Percentiles rank a stretch among this genome's conserved stretches.
Conservation (phyloP, 2,797 vertebrate species). For the Scolopax rusticola region DNA sequence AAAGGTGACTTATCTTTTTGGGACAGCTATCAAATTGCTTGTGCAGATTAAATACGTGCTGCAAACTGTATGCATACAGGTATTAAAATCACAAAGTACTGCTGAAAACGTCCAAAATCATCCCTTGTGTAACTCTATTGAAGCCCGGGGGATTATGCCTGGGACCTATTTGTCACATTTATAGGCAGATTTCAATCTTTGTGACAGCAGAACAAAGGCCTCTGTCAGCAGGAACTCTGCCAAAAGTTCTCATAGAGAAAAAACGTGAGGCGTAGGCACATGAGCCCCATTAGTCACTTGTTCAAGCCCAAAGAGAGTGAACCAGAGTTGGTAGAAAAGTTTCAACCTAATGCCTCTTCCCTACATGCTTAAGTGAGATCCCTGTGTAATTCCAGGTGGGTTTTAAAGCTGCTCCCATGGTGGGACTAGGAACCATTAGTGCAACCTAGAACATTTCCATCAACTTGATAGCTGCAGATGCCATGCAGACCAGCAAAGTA, state of each 20-base stretch:
- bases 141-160: conserved; percentile 16
- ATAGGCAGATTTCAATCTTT: conserved; percentile 55
- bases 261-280: background rate
- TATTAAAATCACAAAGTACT: conserved; percentile 48
- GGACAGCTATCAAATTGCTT: conserved; percentile 51
- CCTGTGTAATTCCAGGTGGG: background rate
- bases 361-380: background rate
- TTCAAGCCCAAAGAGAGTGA: background rate
- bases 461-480: background rate
- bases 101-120: conserved; percentile 48
- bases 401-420: background rate
- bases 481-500: background rate
- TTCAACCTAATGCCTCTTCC: background rate
- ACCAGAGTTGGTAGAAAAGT: background rate
- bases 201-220: conserved; percentile 45
- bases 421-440: background rate
- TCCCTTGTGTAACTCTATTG: conserved; percentile 47
- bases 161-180: conserved; percentile 39
- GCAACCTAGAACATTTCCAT: background rate
- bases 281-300: background rate
- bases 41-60: conserved; percentile 56
- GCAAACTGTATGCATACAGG: conserved; percentile 13
- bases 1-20: conserved; percentile 55
- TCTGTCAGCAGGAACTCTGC: background rate
- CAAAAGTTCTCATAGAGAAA: background rate